A percentile compares a stretch with the other conserved stretches of the same genome.
phyloP scores from a whole-genome alignment of 2,797 vertebrate genomes.

The Enteromius mattozi region DNA sequence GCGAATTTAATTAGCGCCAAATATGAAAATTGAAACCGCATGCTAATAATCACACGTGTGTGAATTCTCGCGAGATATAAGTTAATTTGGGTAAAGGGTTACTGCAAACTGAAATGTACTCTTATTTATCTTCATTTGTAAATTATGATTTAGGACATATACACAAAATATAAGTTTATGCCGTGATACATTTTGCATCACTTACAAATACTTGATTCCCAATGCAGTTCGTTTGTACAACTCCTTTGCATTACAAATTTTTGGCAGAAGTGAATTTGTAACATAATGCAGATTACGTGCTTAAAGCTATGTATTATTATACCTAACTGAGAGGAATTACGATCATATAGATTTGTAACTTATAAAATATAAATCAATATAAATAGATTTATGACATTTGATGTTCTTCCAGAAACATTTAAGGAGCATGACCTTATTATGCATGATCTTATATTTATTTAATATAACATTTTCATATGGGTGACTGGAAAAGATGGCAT shows the following conservation, averaged over 20 bases:
- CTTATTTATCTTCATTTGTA: not conserved
- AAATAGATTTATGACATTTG: not conserved
- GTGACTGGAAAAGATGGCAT: not conserved
- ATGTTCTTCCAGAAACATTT: not conserved
- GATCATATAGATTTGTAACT: not conserved
- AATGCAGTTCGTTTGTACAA: not conserved
- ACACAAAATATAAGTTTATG: not conserved
- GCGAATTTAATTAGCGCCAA: not conserved
- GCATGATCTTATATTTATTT: not conserved
- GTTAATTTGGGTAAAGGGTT: not conserved
- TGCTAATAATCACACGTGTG: not conserved
- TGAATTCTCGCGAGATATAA: not conserved
- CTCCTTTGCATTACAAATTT: not conserved
- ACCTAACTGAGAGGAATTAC: not conserved
- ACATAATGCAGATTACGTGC: not conserved
- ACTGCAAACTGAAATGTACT: not conserved
- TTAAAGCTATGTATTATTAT: not conserved
- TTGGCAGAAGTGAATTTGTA: not conserved
- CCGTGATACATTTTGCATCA: not conserved
- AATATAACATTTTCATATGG: not conserved
- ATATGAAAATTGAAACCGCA: not conserved
- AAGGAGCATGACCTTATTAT: not conserved
- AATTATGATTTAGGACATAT: not conserved
- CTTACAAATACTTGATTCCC: not conserved
- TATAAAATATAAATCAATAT: not conserved